These are phyloP conservation scores for Pheosia tremula DNA, from an alignment of 2,888 invertebrate species.

Conservation along the genomic window DNA sequence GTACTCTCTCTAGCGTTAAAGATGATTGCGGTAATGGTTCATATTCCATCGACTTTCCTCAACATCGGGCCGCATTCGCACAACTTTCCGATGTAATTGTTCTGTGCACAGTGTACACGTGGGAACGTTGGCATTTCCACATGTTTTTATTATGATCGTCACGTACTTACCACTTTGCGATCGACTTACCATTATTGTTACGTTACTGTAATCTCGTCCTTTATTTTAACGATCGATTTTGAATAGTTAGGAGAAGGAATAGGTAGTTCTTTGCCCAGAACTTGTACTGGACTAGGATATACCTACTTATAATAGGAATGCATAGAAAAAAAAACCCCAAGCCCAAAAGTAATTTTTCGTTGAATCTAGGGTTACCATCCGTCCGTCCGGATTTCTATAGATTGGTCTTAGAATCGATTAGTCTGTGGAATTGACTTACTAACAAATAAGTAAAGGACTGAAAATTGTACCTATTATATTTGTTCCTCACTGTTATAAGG, in stretches of 20 bases:
- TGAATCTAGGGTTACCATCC: too few species aligned
- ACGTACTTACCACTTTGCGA: conserved; percentile 17
- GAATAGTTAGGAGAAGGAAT: not conserved
- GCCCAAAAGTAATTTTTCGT: too few species aligned
- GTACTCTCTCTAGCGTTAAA: conserved; percentile 39
- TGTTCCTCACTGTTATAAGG: too few species aligned
- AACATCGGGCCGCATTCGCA: conserved; percentile 59
- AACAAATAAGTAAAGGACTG: too few species aligned
- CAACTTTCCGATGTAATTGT: conserved; percentile 77
- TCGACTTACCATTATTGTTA: conserved; percentile 16
- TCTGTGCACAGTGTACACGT: conserved; percentile 45
- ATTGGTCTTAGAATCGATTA: too few species aligned
- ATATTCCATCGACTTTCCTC: conserved; percentile 63
- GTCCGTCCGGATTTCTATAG: too few species aligned
- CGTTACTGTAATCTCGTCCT: conserved; percentile 1
- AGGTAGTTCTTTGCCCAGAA: too few species aligned
- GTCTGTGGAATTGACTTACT: too few species aligned
- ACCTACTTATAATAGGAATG: too few species aligned
- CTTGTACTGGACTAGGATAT: too few species aligned
- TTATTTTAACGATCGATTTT: not conserved
- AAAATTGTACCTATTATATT: too few species aligned
- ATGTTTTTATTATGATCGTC: conserved; percentile 10
- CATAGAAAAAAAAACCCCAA: too few species aligned
- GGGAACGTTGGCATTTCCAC: conserved; percentile 50
- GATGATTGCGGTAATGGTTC: conserved; percentile 31